phyloP scores from a whole-genome alignment of 2,888 invertebrate species.

The Cylindroiulus punctatus region DNA sequence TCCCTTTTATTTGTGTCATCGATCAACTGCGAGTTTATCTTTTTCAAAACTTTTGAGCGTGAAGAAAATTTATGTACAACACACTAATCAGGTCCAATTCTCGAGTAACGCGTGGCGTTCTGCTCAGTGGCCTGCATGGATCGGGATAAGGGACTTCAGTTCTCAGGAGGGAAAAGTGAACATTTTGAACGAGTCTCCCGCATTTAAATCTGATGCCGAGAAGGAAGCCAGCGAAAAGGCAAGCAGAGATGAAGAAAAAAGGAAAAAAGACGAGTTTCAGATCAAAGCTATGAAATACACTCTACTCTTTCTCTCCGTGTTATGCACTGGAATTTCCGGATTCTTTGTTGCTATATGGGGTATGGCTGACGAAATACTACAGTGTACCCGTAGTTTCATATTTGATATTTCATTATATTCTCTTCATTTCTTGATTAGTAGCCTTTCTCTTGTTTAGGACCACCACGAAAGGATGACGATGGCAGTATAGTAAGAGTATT shows the following conservation, averaged over 20 bases:
- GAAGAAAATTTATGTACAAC: background rate
- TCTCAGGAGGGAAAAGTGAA: conserved; percentile 8
- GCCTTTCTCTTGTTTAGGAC: conserved; percentile 71
- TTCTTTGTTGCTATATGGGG: conserved; percentile 65
- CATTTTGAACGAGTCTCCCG: conserved; percentile 8
- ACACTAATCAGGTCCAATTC: background rate
- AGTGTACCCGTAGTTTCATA: no score
- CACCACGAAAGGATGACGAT: conserved; percentile 77
- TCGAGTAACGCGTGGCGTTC: background rate
- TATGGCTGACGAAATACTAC: conserved; percentile 58
- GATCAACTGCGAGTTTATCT: conserved; percentile 1
- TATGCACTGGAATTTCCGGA: conserved; percentile 63
- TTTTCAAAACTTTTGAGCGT: background rate
- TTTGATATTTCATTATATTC: background rate
- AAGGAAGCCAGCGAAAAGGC: background rate
- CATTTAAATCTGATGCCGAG: background rate
- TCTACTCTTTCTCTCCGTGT: conserved; percentile 64
- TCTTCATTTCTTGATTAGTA: background rate
- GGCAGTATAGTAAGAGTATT: conserved; percentile 69
- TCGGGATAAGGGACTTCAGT: background rate
- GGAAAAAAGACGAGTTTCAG: conserved; percentile 71
- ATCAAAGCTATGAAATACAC: conserved; percentile 77
- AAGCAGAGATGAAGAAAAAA: conserved; percentile 18
- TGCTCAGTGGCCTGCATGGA: background rate
- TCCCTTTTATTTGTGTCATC: background rate